phyloP scores from a whole-genome alignment of 2,888 invertebrate genomes.

The Galerucella pusilla region DNA sequence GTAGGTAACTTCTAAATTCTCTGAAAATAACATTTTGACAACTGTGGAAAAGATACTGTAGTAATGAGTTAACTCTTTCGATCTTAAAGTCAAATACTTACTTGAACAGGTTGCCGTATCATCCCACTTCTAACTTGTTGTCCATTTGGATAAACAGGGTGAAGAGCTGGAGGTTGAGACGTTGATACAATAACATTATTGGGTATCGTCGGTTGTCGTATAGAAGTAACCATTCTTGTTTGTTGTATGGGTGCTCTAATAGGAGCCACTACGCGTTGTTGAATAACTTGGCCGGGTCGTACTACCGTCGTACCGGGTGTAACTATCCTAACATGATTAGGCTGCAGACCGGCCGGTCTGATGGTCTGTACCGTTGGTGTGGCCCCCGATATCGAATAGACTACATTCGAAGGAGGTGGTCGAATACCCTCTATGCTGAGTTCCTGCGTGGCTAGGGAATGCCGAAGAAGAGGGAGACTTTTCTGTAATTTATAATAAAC shows the following conservation, averaged over 20 bases:
- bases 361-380: slow-evolving; percentile 63
- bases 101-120: slow-evolving; percentile 54
- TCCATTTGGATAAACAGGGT: slow-evolving; percentile 60
- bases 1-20: too few species aligned
- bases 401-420: slow-evolving; percentile 83
- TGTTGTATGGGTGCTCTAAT: slow-evolving; percentile 58
- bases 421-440: slow-evolving; percentile 94
- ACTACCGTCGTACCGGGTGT: slow-evolving; percentile 66
- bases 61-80: too few species aligned
- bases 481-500: slow-evolving; percentile 85
- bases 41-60: too few species aligned
- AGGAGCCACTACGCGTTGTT: slow-evolving; percentile 70
- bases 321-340: slow-evolving; percentile 66
- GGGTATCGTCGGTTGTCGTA: slow-evolving; percentile 58
- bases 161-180: slow-evolving; percentile 64
- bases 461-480: slow-evolving; percentile 92
- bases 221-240: slow-evolving; percentile 62
- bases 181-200: slow-evolving; percentile 61
- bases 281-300: slow-evolving; percentile 67
- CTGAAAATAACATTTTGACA: too few species aligned
- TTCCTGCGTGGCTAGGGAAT: slow-evolving; percentile 90
- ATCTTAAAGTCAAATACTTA: slow-evolving; percentile 35
- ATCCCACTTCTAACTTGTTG: slow-evolving; percentile 44
- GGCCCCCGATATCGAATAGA: slow-evolving; percentile 69
- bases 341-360: slow-evolving; percentile 29